These are phyloP conservation scores for Halictus ligatus DNA, from an alignment of 2,888 invertebrate species.

Conservation along the genomic window DNA sequence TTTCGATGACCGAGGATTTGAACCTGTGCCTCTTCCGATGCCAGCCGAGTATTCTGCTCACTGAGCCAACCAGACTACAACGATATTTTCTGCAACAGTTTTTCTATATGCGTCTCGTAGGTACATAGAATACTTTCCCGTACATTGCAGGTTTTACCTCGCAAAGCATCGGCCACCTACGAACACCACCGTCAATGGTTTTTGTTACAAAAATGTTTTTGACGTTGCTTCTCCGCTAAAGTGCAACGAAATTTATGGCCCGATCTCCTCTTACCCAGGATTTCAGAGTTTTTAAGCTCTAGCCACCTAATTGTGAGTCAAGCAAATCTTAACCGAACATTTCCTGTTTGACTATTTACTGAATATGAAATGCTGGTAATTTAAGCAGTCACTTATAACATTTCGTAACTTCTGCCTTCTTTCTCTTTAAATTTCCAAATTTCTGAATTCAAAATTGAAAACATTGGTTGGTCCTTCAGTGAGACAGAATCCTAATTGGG, in stretches of 20 bases:
- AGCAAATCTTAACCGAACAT: neutral
- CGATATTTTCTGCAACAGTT: neutral
- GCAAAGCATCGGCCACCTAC: neutral
- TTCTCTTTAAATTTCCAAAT: too few relatives aligned
- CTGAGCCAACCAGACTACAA: neutral
- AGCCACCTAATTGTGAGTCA: neutral
- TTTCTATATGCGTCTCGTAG: neutral
- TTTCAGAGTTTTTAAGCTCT: neutral
- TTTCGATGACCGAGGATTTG: conserved; percentile 8
- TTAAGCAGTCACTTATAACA: too few relatives aligned
- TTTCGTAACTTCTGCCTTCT: too few relatives aligned
- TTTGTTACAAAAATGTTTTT: conserved; percentile 6
- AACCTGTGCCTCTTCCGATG: neutral
- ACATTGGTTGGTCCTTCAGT: too few relatives aligned
- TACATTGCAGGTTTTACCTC: neutral
- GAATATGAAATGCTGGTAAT: too few relatives aligned
- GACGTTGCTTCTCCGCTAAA: neutral
- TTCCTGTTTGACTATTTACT: too few relatives aligned
- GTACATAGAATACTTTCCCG: neutral
- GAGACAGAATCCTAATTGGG: too few relatives aligned
- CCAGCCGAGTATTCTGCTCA: neutral
- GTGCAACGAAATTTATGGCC: neutral
- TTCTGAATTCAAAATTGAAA: too few relatives aligned
- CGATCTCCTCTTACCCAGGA: neutral
- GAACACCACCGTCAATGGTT: neutral